Conservation (phyloP, 1,140 invertebrate genomes). For the Drosophila chauvacae region DNA sequence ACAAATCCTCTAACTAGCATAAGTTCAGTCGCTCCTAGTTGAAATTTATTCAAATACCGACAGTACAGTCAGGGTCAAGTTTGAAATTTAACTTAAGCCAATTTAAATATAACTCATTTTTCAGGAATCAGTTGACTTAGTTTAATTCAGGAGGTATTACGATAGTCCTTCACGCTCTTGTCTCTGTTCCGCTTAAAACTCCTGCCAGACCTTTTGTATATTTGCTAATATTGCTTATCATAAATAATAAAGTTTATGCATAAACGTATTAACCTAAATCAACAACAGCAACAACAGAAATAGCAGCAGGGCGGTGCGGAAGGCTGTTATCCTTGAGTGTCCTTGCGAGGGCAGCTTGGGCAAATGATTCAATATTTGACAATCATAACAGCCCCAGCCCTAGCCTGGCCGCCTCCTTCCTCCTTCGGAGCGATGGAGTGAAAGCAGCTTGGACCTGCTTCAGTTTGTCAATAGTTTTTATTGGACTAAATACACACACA, state of each 20-base stretch:
- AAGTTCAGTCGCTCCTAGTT: not conserved
- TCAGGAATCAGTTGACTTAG: not conserved
- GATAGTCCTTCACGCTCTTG: not conserved
- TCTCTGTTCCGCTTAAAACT: slow-evolving; percentile 13
- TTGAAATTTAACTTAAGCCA: not conserved
- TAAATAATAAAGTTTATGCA: slow-evolving; percentile 82
- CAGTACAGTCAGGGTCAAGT: not conserved
- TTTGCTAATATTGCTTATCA: slow-evolving; percentile 73
- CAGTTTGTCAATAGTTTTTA: slow-evolving; percentile 45
- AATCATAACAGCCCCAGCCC: slow-evolving; percentile 64
- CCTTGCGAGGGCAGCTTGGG: slow-evolving; percentile 61
- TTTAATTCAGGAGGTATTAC: slow-evolving; percentile 10
- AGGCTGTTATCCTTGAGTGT: slow-evolving; percentile 32
- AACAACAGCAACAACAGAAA: slow-evolving; percentile 57
- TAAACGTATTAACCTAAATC: slow-evolving; percentile 80
- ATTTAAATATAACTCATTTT: not conserved
- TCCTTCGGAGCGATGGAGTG: not conserved
- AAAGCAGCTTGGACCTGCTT: slow-evolving; percentile 34
- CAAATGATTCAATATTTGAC: slow-evolving; percentile 82
- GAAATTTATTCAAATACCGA: not conserved
- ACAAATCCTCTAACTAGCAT: not conserved
- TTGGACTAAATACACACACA: slow-evolving; percentile 19
- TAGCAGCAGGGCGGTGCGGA: not conserved
- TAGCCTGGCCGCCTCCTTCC: not conserved
- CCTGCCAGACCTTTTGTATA: slow-evolving; percentile 36